Evolutionary conservation across 2,888 invertebrate genomes (phyloP), one percentile per base, ranked within the genome.

Genomic region (Orthonevra nobilis): DNA sequence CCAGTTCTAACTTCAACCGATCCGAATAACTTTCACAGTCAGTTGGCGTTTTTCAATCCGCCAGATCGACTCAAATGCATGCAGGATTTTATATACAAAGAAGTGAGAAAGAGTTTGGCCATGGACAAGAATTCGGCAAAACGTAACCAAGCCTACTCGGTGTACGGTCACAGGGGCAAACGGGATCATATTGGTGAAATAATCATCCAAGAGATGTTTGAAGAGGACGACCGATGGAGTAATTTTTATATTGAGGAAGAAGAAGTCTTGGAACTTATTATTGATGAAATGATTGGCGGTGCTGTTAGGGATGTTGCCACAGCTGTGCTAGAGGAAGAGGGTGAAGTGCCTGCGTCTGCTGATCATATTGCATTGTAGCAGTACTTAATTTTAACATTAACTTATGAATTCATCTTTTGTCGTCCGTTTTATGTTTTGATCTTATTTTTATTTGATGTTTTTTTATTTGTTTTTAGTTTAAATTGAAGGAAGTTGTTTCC

Each of bases 171-270:
- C 81, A 89, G 91, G 14, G 92, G 92, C 82, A 92, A 92, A 82
- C 87, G 92, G 38, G 94, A 94, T 85, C 90, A 92, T 81, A 93
- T 94, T 1, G 94, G 95, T 84, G 93, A 93, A 83, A 90, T 94
- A 64, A 89, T 94, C 61, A 92, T 94, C 23, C 90, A 92, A 64
- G 94, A 94, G 86, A 90, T 93, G 50, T 92, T 92, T 82, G 92
- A 92, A 52, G 94, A 94, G 83, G 94, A 95, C 85, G 89, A 91
- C 9, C 91, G 92, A 81, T 95, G 95, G 94, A 92, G 92, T 0
- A 92, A 92, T 85, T 94, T 93, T 84, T 92, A 93, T 85, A 88
- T 91, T 46, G 94, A 94, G 84, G 94, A 94, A 85, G 88, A 91
- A 14, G 90, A 92, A 30, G 92, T 95, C 15, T 93, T 94, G 84